Evolutionary conservation across 2,888 invertebrate genomes (phyloP).

Genomic region (Fabriciana adippe): DNA sequence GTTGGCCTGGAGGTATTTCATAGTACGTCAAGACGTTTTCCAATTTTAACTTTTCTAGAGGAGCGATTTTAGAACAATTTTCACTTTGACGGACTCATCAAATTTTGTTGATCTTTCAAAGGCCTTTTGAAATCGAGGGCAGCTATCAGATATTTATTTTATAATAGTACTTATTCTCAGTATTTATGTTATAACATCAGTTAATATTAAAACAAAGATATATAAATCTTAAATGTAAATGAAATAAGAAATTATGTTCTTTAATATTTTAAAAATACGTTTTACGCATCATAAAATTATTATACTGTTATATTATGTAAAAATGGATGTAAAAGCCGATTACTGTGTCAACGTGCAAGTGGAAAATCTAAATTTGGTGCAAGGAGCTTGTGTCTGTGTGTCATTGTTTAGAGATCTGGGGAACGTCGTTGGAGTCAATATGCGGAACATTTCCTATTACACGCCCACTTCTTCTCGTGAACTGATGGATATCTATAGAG

Average conservation of each 20-base stretch:
- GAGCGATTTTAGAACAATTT: constrained; percentile 71
- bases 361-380: constrained; percentile 41
- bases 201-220: background rate
- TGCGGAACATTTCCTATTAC: constrained; percentile 83
- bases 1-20: constrained; percentile 71
- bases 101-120: constrained; percentile 66
- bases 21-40: constrained; percentile 74
- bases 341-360: constrained; percentile 25
- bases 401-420: constrained; percentile 79
- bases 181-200: background rate
- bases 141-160: constrained; percentile 22
- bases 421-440: constrained; percentile 78
- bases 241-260: background rate
- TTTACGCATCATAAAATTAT: background rate
- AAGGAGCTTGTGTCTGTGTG: constrained; percentile 50
- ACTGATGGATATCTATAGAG: constrained; percentile 59
- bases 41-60: constrained; percentile 75
- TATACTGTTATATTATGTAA: constrained; percentile 2
- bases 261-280: background rate
- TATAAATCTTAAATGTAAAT: background rate
- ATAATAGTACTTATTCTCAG: background rate
- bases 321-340: constrained; percentile 10
- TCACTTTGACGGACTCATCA: constrained; percentile 66
- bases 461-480: constrained; percentile 80
- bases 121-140: constrained; percentile 37